Evolutionary conservation across 2,113 vertebrate species (phyloP).

Genomic region (Sylvietta virens): DNA sequence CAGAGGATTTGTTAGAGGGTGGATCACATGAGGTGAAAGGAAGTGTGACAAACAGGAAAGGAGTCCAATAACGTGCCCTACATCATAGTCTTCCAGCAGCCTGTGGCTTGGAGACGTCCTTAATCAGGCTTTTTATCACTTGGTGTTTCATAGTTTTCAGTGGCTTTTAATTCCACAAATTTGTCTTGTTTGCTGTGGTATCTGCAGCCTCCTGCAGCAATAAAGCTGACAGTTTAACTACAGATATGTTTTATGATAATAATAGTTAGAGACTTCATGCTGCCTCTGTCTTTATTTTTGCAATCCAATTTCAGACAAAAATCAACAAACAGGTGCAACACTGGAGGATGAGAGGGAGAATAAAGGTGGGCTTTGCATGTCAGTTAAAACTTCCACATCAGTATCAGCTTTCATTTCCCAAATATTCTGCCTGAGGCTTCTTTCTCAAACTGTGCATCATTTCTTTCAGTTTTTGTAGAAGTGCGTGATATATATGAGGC

Average conservation of each 20-base stretch:
- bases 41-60: neutral
- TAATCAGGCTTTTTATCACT: neutral
- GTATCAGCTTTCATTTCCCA: neutral
- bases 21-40: neutral
- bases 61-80: fast-evolving
- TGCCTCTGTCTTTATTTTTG: neutral
- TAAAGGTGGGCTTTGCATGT: neutral
- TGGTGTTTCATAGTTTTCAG: neutral
- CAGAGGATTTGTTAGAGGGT: neutral
- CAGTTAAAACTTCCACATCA: neutral
- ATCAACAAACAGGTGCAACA: neutral
- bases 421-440: neutral
- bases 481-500: neutral
- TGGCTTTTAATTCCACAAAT: neutral
- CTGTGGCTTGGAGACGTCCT: neutral
- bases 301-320: neutral
- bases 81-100: neutral
- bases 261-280: neutral
- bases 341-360: neutral
- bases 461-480: constrained; percentile 43
- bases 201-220: neutral
- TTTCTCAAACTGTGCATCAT: constrained; percentile 4
- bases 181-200: neutral
- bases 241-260: neutral
- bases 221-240: neutral